Evolutionary conservation across 1,140 invertebrate genomes (phyloP), one percentile per base, ranked within the genome.

Genomic region (Chironomus striatipennis): DNA sequence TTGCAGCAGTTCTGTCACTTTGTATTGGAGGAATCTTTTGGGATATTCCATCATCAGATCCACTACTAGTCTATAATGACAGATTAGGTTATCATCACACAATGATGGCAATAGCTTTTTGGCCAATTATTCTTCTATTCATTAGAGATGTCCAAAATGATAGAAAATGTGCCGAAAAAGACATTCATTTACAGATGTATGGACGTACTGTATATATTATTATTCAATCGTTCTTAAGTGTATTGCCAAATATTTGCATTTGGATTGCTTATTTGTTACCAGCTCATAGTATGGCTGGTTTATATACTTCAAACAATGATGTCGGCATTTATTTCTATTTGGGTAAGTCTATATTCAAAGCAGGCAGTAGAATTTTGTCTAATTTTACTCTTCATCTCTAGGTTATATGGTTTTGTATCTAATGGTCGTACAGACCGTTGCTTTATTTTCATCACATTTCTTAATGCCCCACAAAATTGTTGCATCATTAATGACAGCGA

Each of bases 11-110:
- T 74, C 85, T 96, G 76, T 96, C 94, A 0, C 85, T 96, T 6
- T 85, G 93, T 73, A 88, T 92, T n/a, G 95, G 95, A 43, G 90
- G 90, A 75, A 89, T 96, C 74, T 97, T 93, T 81, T 96, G 93
- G 93, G 92, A 96, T 78, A 86, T 96, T 0, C 90, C 92, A 5
- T 82, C 86, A n/a, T 86, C 90, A 10, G 90, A 91, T 81, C 86
- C 87, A 0, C 88, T 92, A 83, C 79, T 93, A 67, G 85, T 86
- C 42, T 85, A 91, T 74, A 89, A 90, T 78, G 91, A 93, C 80
- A 86, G 94, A 73, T 81, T 94, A 43, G 93, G 93, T 1, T 95
- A 92, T 79, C 91, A 95, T 81, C 94, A 95, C 78, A 85, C 89
- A n/a, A 88, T 93, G 74, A 88, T 93, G 84, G 89, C 89, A 42